Conservation (phyloP, 2,888 invertebrate species). For the Acanthosoma haemorrhoidale region DNA sequence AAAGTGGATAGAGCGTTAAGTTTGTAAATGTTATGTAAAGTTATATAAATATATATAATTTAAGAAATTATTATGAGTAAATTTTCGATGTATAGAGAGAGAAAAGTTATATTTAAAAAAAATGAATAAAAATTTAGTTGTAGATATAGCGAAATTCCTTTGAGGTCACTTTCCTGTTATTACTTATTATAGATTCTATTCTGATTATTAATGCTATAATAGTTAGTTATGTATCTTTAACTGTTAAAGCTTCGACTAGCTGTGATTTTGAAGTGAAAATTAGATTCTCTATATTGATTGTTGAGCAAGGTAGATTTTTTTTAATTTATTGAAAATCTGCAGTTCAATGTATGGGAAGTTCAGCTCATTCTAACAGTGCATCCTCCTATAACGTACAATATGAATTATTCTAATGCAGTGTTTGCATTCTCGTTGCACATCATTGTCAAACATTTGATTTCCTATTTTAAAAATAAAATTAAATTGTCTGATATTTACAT, state of each 20-base stretch:
- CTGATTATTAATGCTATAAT: conserved; percentile 12
- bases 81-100: conserved; percentile 17
- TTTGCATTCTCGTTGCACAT: too few relatives aligned
- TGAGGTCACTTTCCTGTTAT: conserved; percentile 15
- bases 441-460: too few relatives aligned
- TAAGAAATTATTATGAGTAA: conserved; percentile 17
- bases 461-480: too few relatives aligned
- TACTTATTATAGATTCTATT: conserved; percentile 13
- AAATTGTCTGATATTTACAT: too few relatives aligned
- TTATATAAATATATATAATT: conserved; percentile 20
- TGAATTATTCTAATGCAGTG: too few relatives aligned
- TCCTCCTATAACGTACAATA: too few relatives aligned
- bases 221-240: conserved; percentile 10
- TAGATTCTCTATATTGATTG: conserved; percentile 2
- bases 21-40: conserved; percentile 26
- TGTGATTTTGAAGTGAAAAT: conserved; percentile 19
- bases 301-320: neutral
- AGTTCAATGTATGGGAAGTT: too few relatives aligned
- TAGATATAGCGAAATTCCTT: conserved; percentile 13
- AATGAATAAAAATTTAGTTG: conserved; percentile 3
- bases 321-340: too few relatives aligned
- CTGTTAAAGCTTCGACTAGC: conserved; percentile 21
- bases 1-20: conserved; percentile 17
- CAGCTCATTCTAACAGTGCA: too few relatives aligned
- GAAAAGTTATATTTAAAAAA: conserved; percentile 6